Evolutionary conservation across 2,888 invertebrate species (phyloP).

Genomic region (Trachelus iudaicus): DNA sequence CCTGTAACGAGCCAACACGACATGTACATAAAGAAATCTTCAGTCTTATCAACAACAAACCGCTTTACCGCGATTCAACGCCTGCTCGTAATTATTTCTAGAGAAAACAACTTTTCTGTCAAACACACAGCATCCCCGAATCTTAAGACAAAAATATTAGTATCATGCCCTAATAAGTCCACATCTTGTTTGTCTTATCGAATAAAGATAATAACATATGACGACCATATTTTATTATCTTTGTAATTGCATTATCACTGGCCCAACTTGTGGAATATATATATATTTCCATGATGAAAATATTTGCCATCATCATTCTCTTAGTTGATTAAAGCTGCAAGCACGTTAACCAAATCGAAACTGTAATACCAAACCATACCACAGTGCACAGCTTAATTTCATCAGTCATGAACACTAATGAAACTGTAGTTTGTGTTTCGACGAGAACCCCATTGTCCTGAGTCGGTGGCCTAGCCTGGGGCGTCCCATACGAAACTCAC

Average conservation of each 20-base stretch:
- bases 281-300: not conserved
- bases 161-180: not conserved
- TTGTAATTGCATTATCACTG: not conserved
- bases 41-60: not conserved
- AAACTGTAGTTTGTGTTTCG: constrained; percentile 51
- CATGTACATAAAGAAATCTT: not conserved
- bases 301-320: not conserved
- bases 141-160: not conserved
- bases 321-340: not conserved
- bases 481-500: not conserved
- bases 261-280: not conserved
- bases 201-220: not conserved
- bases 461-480: not conserved
- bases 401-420: constrained; percentile 50
- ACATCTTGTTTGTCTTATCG: not conserved
- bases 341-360: not conserved
- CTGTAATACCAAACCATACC: not conserved
- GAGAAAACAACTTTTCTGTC: not conserved
- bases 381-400: constrained; percentile 33
- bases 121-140: not conserved
- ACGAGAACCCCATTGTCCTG: constrained; percentile 11
- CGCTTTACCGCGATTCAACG: not conserved
- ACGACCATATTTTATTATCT: not conserved
- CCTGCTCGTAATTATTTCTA: not conserved
- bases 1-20: not conserved